Base-by-base conservation (phyloP, 2,797 vertebrate genomes). In the Hippopotamyrus pictus region DNA sequence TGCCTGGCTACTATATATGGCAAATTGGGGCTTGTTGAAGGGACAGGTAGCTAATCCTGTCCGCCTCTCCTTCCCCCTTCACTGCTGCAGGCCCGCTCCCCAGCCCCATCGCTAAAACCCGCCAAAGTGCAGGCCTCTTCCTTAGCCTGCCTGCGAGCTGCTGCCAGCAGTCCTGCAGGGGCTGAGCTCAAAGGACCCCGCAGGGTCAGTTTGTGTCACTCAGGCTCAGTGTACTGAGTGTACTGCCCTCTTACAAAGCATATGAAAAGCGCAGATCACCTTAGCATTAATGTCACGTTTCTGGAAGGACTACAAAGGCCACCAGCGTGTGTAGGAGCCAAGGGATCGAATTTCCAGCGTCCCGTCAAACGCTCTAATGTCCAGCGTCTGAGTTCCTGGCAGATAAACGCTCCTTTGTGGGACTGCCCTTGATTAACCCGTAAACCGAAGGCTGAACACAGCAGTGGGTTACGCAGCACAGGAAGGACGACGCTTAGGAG, bases 291-390 rank as follows among this genome's bases (percentile, higher is more conserved):
- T 85, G 59, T 29, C 90, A 89, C 57, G 17, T 25, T 90, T 90
- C 37, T 91, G 89, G 57, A 92, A 89, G 88, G 50, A 87, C 90
- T 91, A 92, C 89, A 92, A 76, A 91, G 83, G 57, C n/a, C 6
- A 37, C 46, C 12, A 19, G 69, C 87, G 73, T 59, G 83, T 73
- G 53, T 37, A 53, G 69, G 91, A 86, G 76, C 62, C 41, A 79
- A 54, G 7, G 7, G n/a, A 19, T 25, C 85, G n/a, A 85, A 54
- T 85, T 90, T 76, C 90, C 90, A 79, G 88, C 89, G 19, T 22
- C 57, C 69, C n/a, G 54, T 44, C 88, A 50, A 50, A 65, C n/a
- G 8, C 88, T 50, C 89, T 25, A 87, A 88, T 90, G 86, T 90
- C 44, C 37, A 88, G 46, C 73, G 89, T 51, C 57, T 90, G 88